These are phyloP conservation scores for Punctoribates punctum DNA, from an alignment of 2,888 invertebrate genomes.

Conservation along the genomic window DNA sequence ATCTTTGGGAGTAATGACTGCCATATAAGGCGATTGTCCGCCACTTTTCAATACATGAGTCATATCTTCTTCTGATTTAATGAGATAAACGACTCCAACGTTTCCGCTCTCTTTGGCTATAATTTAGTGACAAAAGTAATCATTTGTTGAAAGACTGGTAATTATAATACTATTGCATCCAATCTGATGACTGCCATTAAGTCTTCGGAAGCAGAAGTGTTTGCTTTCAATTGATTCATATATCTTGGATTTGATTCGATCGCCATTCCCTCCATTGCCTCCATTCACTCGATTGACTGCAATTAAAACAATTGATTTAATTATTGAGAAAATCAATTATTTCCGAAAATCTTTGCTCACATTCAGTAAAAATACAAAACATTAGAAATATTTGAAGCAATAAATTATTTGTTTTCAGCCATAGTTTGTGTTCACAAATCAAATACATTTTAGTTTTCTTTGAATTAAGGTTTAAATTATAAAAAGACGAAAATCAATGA, in stretches of 20 bases:
- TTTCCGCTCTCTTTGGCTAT: conserved; percentile 29
- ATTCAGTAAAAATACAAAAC: too few species aligned
- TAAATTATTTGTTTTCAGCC: too few species aligned
- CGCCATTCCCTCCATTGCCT: conserved; percentile 2
- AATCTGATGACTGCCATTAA: conserved; percentile 91
- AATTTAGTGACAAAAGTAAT: neutral
- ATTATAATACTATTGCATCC: conserved; percentile 81
- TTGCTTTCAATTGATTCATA: conserved; percentile 46
- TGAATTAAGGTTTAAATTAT: too few species aligned
- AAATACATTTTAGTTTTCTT: too few species aligned
- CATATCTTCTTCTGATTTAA: neutral
- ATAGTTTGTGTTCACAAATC: too few species aligned
- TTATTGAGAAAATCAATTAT: too few species aligned
- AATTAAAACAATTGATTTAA: too few species aligned
- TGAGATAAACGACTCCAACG: neutral
- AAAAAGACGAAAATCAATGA: too few species aligned
- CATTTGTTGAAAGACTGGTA: too few species aligned
- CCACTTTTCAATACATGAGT: conserved; percentile 19
- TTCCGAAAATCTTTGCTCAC: too few species aligned
- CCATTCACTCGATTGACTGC: too few species aligned
- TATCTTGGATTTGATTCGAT: conserved; percentile 43
- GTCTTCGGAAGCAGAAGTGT: conserved; percentile 70
- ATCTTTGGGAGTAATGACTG: conserved; percentile 11
- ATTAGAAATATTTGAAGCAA: too few species aligned
- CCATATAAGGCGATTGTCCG: neutral